phyloP scores from a whole-genome alignment of 1,140 invertebrate genomes.

The Berghia stephanieae region DNA sequence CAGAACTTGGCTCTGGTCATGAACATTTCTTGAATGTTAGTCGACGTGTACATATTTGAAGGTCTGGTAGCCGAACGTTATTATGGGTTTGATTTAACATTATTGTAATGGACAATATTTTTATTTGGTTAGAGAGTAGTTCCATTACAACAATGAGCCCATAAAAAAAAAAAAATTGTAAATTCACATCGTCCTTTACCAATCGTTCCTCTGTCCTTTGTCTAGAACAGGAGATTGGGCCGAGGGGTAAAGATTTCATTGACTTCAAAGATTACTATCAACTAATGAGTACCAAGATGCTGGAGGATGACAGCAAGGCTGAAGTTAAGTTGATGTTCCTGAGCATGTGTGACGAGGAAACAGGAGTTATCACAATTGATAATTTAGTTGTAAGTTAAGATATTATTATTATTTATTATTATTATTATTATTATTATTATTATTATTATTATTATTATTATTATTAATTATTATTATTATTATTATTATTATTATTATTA shows the following conservation, averaged over 20 bases:
- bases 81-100: too few relatives aligned
- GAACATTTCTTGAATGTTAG: neutral
- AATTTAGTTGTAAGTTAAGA: conserved; percentile 23
- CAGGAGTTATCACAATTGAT: conserved; percentile 3
- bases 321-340: conserved; percentile 21
- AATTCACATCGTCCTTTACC: neutral
- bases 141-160: neutral
- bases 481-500: too few relatives aligned
- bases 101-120: neutral
- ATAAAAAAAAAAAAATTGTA: neutral
- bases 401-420: too few relatives aligned
- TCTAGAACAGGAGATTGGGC: conserved; percentile 2
- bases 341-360: conserved; percentile 15
- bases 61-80: too few relatives aligned
- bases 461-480: too few relatives aligned
- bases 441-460: too few relatives aligned
- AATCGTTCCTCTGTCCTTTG: neutral
- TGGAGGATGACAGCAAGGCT: conserved; percentile 25
- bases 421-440: too few relatives aligned
- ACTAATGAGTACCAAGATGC: conserved; percentile 10
- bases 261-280: conserved; percentile 32
- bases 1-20: neutral
- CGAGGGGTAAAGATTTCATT: conserved; percentile 2
- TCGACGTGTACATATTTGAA: too few relatives aligned
- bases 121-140: neutral